phyloP scores from a whole-genome alignment of 2,797 vertebrate species.

The Xyrichtys novacula region DNA sequence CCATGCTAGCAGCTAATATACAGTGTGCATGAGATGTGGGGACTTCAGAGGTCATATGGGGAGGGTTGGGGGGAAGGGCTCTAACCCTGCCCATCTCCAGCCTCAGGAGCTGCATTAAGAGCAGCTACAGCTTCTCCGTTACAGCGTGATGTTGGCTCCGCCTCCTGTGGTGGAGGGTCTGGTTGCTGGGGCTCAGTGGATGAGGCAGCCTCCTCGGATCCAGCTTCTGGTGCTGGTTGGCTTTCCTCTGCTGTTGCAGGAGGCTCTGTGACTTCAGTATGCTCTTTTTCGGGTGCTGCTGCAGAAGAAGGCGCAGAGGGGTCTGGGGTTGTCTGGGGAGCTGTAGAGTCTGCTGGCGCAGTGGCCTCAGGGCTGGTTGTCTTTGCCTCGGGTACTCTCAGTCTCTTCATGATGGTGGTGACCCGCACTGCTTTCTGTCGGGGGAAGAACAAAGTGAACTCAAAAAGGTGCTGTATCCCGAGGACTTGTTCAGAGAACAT shows the following conservation, averaged over 20 bases:
- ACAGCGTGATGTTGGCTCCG: constrained; percentile 79
- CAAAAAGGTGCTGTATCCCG: neutral
- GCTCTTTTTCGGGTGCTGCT: constrained; percentile 2
- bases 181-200: constrained; percentile 60
- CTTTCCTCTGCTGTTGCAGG: constrained; percentile 67
- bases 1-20: constrained; percentile 88
- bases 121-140: constrained; percentile 84
- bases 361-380: constrained; percentile 55
- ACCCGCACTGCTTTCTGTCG: constrained; percentile 96
- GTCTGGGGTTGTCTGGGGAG: constrained; percentile 69
- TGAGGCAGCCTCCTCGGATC: constrained; percentile 43
- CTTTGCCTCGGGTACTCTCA: constrained; percentile 89
- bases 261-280: constrained; percentile 33
- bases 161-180: constrained; percentile 60
- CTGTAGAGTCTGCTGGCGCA: constrained; percentile 58
- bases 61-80: neutral
- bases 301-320: constrained; percentile 48
- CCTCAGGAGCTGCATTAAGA: constrained; percentile 72
- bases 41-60: constrained; percentile 49
- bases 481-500: neutral
- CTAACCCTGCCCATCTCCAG: constrained; percentile 86
- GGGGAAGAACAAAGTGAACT: constrained; percentile 5
- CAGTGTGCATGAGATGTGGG: constrained; percentile 74
- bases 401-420: constrained; percentile 97
- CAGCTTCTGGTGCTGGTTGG: constrained; percentile 47